Base-by-base conservation (phyloP, 2,797 vertebrate species). In the Pristis pectinata region DNA sequence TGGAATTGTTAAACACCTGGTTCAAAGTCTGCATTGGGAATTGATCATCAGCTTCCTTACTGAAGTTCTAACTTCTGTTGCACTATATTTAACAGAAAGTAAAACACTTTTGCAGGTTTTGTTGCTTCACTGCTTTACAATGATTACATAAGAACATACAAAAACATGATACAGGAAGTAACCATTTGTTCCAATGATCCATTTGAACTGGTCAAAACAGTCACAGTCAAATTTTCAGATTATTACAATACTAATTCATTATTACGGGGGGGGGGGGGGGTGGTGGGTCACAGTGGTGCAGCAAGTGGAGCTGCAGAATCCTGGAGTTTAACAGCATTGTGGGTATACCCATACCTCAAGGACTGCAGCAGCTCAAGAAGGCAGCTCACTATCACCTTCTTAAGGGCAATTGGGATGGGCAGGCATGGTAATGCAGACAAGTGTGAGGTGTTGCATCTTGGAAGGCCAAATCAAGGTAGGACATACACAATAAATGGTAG, bases 181-280 rank as follows among this genome's bases (percentile, higher is more conserved):
- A 77, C 10, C 34, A 77, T 27, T 13, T 76, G 76, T 30, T n/a
- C 30, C 11, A 77, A n/a, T n/a, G n/a, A 91, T 56, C 49, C 8
- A 83, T 61, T n/a, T 91, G 64, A 91, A 91, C 34, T 64, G 61
- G 4, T 92, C 87, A 61, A 91, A 91, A 59, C 56, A 59, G 91
- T n/a, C 59, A 91, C 9, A 49, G 30, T 5, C 7, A 85, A 27
- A n/a, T 61, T 8, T 8, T 17, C 24, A 67, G n/a, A 17, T 67
- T 61, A 92, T 41, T n/a, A 41, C 61, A 22, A 22, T n/a, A 92
- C n/a, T n/a, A 13, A 61, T 37, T n/a, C n/a, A n/a, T n/a, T n/a
- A n/a, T n/a, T n/a, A n/a, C n/a, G n/a, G n/a, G n/a, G n/a, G n/a
- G n/a, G n/a, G n/a, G n/a, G n/a, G n/a, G n/a, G n/a, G n/a, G 67